Evolutionary conservation across 2,113 vertebrate species (phyloP).

Genomic region (Struthio camelus): DNA sequence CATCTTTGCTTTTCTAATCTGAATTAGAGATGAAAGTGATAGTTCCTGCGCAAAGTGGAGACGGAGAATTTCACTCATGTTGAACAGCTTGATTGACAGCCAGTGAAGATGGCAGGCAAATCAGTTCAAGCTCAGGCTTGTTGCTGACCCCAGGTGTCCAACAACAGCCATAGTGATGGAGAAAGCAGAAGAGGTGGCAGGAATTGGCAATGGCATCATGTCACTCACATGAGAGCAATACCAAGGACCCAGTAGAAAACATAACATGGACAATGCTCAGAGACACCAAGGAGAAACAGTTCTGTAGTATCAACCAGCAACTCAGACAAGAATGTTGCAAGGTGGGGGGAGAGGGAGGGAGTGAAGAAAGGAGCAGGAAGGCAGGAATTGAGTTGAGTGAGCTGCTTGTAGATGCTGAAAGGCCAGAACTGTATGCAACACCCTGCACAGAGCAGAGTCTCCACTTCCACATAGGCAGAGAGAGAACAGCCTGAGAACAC

Average conservation of each 20-base stretch:
- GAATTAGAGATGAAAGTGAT: rapidly evolving
- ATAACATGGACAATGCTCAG: background rate
- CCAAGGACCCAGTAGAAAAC: background rate
- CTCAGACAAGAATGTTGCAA: background rate
- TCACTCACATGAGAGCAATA: background rate
- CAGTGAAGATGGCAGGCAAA: rapidly evolving
- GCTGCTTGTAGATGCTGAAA: background rate
- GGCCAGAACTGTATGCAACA: background rate
- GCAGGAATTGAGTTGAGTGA: rapidly evolving
- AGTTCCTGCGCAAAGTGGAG: background rate
- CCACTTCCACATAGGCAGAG: background rate
- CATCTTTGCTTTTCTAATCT: background rate
- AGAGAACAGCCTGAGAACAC: background rate
- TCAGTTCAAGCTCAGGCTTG: background rate
- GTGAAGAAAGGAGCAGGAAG: background rate
- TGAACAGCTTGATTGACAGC: background rate
- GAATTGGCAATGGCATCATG: rapidly evolving
- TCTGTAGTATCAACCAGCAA: background rate
- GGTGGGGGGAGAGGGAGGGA: rapidly evolving
- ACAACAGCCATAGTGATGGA: background rate
- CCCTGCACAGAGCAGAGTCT: background rate
- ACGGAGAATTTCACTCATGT: rapidly evolving
- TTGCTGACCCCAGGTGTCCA: background rate
- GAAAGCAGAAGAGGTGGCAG: background rate
- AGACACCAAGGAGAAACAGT: background rate